Percentiles rank a stretch among this genome's conserved stretches.
Conservation (phyloP, 1,140 invertebrate species). For the Nasonia giraulti region DNA sequence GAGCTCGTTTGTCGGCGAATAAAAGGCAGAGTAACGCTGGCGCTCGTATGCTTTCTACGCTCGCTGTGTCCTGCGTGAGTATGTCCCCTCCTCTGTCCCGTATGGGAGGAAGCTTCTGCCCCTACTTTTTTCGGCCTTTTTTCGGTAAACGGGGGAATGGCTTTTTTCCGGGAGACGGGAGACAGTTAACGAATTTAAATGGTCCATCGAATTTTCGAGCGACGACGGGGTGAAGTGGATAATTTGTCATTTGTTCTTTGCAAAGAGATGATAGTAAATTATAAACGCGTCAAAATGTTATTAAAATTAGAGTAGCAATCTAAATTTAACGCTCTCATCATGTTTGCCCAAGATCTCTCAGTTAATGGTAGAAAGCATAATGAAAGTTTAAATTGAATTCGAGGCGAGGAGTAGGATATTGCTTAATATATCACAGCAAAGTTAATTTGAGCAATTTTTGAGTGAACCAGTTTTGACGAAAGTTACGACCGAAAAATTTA, state of each 20-base stretch:
- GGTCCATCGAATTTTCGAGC: background rate
- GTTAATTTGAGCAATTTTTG: background rate
- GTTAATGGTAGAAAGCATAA: background rate
- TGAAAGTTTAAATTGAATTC: background rate
- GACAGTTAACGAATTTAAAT: background rate
- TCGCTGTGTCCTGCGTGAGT: background rate
- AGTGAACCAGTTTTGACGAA: background rate
- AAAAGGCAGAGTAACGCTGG: constrained; percentile 22
- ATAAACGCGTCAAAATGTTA: background rate
- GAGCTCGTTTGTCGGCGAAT: constrained; percentile 62
- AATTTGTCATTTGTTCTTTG: background rate
- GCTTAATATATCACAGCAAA: background rate
- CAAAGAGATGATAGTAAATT: background rate
- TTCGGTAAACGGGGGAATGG: background rate
- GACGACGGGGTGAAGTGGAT: background rate
- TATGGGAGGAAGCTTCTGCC: background rate
- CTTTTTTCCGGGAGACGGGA: background rate
- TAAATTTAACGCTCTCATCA: background rate
- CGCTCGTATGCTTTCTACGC: background rate
- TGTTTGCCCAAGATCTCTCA: background rate
- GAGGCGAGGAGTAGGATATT: background rate
- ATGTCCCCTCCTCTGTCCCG: background rate
- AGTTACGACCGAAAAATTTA: background rate
- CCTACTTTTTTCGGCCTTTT: background rate
- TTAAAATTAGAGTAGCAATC: background rate